A percentile compares a stretch with the other conserved stretches of the same genome.
Evolutionary conservation across 2,113 vertebrate genomes (phyloP).

Genomic region (Microcebus murinus): DNA sequence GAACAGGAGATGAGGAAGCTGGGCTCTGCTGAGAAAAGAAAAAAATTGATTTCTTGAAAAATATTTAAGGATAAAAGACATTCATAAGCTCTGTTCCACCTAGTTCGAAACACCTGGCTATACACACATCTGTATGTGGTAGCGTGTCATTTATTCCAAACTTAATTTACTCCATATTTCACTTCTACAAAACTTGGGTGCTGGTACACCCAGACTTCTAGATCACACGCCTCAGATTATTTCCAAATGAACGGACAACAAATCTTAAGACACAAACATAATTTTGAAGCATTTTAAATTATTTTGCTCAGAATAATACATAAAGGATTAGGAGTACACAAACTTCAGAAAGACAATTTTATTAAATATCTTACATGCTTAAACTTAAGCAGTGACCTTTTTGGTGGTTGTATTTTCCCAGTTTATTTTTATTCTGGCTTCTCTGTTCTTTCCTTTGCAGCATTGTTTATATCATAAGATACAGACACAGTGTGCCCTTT

Average conservation of each 20-base stretch:
- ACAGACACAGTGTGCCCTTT: constrained; percentile 66
- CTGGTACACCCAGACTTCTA: not conserved
- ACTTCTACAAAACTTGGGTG: not conserved
- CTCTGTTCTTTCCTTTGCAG: not conserved
- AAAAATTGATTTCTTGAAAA: not conserved
- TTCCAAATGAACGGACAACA: constrained; percentile 25
- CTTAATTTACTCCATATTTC: constrained; percentile 18
- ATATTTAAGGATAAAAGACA: constrained; percentile 9
- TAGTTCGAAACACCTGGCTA: not conserved
- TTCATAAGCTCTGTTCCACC: not conserved
- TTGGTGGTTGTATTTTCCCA: constrained; percentile 2
- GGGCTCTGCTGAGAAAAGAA: not conserved
- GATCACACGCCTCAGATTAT: not conserved
- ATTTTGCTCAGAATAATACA: not conserved
- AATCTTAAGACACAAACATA: not conserved
- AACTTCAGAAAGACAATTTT: constrained; percentile 8
- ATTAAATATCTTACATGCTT: constrained; percentile 8
- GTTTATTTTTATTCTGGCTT: constrained; percentile 71
- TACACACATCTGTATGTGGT: not conserved
- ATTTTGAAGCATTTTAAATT: constrained; percentile 41
- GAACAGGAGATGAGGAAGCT: not conserved
- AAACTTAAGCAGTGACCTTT: not conserved
- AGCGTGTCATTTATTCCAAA: not conserved
- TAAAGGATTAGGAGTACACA: not conserved
- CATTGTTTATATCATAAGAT: constrained; percentile 58